Evolutionary conservation across 2,888 invertebrate genomes (phyloP), one percentile per base, ranked within the genome.

Genomic region (Rhorus exstirpatorius): DNA sequence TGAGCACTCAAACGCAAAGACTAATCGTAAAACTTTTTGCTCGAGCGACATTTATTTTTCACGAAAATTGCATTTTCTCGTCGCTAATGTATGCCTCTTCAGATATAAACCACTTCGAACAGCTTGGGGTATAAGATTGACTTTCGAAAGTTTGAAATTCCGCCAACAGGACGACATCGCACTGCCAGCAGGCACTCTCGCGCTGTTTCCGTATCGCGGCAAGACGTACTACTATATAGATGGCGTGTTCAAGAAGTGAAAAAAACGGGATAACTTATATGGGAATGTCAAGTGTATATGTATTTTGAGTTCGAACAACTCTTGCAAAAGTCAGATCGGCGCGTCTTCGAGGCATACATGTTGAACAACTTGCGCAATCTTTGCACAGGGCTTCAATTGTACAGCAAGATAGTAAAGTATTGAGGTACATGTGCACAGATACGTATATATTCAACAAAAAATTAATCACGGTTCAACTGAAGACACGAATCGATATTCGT

Each of bases 401-500:
- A 17, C n/a, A 31, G 35, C 19, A 21, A 41, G 49, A 38, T 49
- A 17, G 35, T 24, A 21, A 51, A 38, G 61, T 63, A 61, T 35
- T 51, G 12, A 60, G 41, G 58, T 49, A 78, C 75, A 61, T 38
- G 14, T 19, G 19, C 61, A 61, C 49, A 14, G 14, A 14, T 19
- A 68, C 49, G 51, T n/a, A 61, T 21, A n/a, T 19, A 53, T 60
- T 6, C 31, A 46, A 12, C 26, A 12, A 49, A 77, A 21, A 38
- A 60, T n/a, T n/a, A 17, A 60, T 35, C n/a, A 51, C 67, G 53
- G 19, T 49, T 44, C 38, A 31, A 10, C 41, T 31, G 58, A 76
- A 81, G 31, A 44, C 24, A 38, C 41, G 58, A 58, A 81, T 71
- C 81, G 58, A 76, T 67, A 77, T 77, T 77, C 71, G 60, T 67